These are phyloP conservation scores for Gadopsis marmoratus DNA, from an alignment of 2,797 vertebrate species.

Conservation along the genomic window DNA sequence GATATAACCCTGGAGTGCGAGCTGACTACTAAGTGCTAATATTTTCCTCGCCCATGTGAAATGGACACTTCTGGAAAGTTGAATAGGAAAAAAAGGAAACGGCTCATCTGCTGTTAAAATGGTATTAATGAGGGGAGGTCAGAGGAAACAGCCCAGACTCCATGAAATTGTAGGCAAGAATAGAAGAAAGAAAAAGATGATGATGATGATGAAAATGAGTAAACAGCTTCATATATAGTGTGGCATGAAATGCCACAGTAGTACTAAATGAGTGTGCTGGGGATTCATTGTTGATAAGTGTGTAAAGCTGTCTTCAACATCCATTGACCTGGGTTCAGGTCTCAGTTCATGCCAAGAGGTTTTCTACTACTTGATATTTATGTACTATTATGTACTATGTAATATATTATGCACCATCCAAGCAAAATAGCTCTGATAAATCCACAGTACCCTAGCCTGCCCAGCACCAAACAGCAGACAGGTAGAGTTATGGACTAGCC, in stretches of 20 bases:
- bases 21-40: conserved; percentile 49
- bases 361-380: neutral
- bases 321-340: neutral
- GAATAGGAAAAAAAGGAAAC: conserved; percentile 1
- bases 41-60: conserved; percentile 41
- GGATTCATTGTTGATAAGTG: neutral
- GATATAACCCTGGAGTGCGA: conserved; percentile 39
- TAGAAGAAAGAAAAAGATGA: neutral
- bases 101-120: conserved; percentile 1
- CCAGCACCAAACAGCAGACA: neutral
- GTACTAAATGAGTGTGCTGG: neutral
- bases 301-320: neutral
- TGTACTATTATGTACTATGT: neutral
- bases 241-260: conserved; percentile 3
- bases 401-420: neutral
- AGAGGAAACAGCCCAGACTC: conserved; percentile 29
- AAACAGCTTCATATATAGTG: neutral
- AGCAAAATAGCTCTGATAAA: neutral
- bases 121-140: neutral
- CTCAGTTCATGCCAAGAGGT: neutral
- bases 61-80: conserved; percentile 41
- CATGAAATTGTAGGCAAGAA: conserved; percentile 1
- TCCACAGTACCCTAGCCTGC: too few species aligned
- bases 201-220: neutral
- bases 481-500: neutral